A percentile compares a stretch with the other conserved stretches of the same genome.
These are phyloP conservation scores for Anguilla marmorata DNA, from an alignment of 2,797 vertebrate species.

Conservation along the genomic window DNA sequence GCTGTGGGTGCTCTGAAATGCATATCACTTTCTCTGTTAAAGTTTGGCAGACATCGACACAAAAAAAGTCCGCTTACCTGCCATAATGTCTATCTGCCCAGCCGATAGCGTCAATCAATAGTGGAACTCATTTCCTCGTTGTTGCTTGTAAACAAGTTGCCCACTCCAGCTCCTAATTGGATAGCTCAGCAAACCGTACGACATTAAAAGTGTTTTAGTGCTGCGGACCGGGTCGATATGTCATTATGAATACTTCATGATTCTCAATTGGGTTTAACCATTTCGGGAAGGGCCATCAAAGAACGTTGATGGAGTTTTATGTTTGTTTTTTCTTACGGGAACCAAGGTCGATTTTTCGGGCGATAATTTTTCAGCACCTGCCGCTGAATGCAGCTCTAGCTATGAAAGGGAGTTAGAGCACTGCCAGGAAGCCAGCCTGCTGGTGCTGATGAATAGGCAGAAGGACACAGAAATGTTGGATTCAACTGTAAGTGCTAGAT, in stretches of 20 bases:
- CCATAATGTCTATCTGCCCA: conserved; percentile 63
- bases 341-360: conserved; percentile 26
- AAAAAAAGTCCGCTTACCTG: conserved; percentile 68
- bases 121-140: conserved; percentile 63
- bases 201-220: conserved; percentile 47
- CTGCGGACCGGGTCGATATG: conserved; percentile 35
- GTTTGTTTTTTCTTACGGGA: conserved; percentile 32
- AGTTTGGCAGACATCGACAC: conserved; percentile 66
- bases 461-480: neutral
- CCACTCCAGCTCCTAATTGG: conserved; percentile 53
- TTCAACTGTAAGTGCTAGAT: neutral
- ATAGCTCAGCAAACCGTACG: conserved; percentile 37
- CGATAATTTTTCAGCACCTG: conserved; percentile 24
- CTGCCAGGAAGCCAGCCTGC: neutral
- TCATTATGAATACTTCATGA: conserved; percentile 42
- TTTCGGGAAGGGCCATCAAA: conserved; percentile 36
- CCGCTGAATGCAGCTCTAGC: neutral
- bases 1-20: conserved; percentile 59
- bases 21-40: conserved; percentile 67
- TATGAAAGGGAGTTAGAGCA: neutral
- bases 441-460: neutral
- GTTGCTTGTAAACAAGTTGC: conserved; percentile 60
- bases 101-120: conserved; percentile 76
- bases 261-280: conserved; percentile 42
- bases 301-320: conserved; percentile 32